phyloP scores from a whole-genome alignment of 2,797 vertebrate species.

The Decapterus maruadsi region DNA sequence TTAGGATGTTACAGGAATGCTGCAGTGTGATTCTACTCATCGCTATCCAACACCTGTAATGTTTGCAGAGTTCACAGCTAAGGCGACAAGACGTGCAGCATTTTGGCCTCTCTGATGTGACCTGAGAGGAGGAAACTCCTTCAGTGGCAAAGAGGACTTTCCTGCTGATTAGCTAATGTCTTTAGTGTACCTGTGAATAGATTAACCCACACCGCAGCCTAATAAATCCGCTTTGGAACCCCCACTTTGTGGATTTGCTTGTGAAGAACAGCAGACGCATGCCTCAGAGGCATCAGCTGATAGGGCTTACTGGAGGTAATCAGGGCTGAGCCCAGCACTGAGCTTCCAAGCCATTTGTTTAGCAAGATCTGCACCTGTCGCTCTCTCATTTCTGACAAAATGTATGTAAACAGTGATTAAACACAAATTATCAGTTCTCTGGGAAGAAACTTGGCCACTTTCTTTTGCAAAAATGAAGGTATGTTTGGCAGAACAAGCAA shows the following conservation, averaged over 20 bases:
- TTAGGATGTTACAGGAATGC: background rate
- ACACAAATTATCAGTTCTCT: slow-evolving; percentile 1
- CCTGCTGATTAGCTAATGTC: slow-evolving; percentile 63
- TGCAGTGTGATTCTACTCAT: background rate
- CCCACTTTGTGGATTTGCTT: slow-evolving; percentile 67
- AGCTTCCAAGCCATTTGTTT: slow-evolving; percentile 80
- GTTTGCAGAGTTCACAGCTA: background rate
- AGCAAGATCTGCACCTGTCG: slow-evolving; percentile 76
- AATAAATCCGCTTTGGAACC: slow-evolving; percentile 78
- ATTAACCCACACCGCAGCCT: slow-evolving; percentile 75
- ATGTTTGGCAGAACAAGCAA: background rate
- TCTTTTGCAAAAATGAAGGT: background rate
- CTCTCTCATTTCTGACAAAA: slow-evolving; percentile 33
- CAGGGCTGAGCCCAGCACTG: slow-evolving; percentile 73
- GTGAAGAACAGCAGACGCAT: slow-evolving; percentile 53
- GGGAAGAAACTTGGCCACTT: background rate
- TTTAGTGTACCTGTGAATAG: slow-evolving; percentile 75
- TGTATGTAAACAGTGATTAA: slow-evolving; percentile 9
- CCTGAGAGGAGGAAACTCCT: background rate
- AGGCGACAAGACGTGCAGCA: background rate
- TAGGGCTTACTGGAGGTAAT: slow-evolving; percentile 79
- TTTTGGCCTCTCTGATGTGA: slow-evolving; percentile 19
- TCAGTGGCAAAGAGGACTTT: slow-evolving; percentile 28
- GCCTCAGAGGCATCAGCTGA: slow-evolving; percentile 65
- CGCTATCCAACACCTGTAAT: background rate